Conservation (phyloP, 2,888 invertebrate species). For the Galerucella nymphaeae region DNA sequence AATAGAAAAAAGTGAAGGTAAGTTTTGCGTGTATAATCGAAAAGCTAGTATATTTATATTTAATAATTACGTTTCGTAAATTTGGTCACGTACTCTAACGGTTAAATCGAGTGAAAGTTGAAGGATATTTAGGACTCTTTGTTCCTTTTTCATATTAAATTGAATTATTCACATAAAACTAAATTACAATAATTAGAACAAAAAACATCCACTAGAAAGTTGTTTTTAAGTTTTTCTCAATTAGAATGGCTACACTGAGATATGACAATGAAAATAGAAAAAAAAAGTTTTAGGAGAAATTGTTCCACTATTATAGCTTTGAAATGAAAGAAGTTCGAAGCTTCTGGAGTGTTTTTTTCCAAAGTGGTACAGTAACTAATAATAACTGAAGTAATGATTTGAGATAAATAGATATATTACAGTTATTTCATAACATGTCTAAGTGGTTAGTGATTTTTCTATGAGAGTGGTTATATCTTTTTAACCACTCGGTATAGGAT, state of each 20-base stretch:
- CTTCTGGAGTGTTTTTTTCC: too few species aligned
- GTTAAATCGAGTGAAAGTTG: neutral
- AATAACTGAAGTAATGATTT: too few species aligned
- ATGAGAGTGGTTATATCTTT: too few species aligned
- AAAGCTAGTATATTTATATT: neutral
- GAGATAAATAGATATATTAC: too few species aligned
- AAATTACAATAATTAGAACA: neutral
- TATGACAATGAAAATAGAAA: too few species aligned
- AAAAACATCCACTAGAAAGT: neutral
- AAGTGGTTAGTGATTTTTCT: too few species aligned
- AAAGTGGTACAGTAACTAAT: too few species aligned
- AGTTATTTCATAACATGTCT: too few species aligned
- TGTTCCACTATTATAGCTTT: too few species aligned
- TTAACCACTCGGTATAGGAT: too few species aligned
- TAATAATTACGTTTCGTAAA: neutral
- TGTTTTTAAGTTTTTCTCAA: neutral
- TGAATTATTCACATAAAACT: neutral
- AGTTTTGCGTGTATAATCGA: neutral
- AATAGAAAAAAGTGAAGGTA: neutral
- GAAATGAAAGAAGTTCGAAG: too few species aligned
- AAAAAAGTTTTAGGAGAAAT: too few species aligned
- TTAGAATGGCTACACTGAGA: neutral
- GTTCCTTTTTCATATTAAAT: neutral
- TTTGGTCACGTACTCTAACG: conserved; percentile 1
- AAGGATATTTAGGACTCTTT: neutral